Evolutionary conservation across 2,113 vertebrate species (phyloP).

Genomic region (Bubo bubo): DNA sequence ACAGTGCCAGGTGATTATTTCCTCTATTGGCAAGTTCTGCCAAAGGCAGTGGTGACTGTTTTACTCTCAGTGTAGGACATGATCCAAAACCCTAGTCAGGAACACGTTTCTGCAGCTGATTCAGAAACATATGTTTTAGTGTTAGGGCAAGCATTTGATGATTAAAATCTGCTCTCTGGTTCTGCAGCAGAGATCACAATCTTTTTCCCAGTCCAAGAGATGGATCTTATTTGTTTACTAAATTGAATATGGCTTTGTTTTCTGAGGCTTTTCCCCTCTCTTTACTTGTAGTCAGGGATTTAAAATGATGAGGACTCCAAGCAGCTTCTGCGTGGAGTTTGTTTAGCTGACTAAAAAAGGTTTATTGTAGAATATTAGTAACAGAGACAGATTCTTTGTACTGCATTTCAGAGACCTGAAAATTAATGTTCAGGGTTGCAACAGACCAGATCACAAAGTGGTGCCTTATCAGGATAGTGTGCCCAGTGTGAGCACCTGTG

Average conservation of each 20-base stretch:
- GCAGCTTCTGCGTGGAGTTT: neutral
- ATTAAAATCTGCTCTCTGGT: neutral
- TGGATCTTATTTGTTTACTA: neutral
- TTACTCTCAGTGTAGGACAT: neutral
- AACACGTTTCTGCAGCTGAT: neutral
- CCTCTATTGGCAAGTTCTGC: neutral
- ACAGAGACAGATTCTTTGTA: neutral
- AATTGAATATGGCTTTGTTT: neutral
- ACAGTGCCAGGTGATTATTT: neutral
- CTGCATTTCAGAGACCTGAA: neutral
- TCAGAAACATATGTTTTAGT: neutral
- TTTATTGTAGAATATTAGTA: neutral
- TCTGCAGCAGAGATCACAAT: neutral
- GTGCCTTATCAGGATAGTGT: neutral
- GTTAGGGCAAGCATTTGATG: neutral
- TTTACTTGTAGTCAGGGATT: neutral
- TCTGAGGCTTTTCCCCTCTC: neutral
- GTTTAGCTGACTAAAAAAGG: neutral
- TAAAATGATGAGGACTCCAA: neutral
- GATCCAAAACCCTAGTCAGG: neutral
- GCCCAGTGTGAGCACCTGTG: neutral
- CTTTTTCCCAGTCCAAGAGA: neutral
- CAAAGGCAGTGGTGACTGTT: neutral
- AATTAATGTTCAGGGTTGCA: neutral
- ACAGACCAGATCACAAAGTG: neutral